Evolutionary conservation across 1,140 invertebrate species (phyloP).

Genomic region (Rhizoglyphus robini): DNA sequence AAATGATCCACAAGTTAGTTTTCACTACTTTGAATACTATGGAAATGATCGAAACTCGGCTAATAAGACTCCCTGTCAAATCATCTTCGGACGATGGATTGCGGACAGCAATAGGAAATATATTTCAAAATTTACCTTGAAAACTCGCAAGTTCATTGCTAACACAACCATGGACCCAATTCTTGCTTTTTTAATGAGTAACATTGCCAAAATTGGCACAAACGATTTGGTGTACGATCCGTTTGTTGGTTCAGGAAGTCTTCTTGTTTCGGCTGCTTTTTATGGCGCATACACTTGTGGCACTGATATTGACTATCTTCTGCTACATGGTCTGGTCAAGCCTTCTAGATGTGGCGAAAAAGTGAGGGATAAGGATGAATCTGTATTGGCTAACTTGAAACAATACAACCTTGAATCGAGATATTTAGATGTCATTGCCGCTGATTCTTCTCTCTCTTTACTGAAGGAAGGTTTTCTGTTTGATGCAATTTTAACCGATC

Average conservation of each 20-base stretch:
- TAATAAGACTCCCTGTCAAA: slow-evolving; percentile 51
- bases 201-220: slow-evolving; percentile 60
- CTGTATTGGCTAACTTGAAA: slow-evolving; percentile 62
- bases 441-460: slow-evolving; percentile 67
- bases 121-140: slow-evolving; percentile 63
- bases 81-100: slow-evolving; percentile 71
- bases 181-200: slow-evolving; percentile 80
- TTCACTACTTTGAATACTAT: slow-evolving; percentile 76
- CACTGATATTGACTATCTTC: slow-evolving; percentile 82
- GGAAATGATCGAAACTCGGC: slow-evolving; percentile 56
- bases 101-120: slow-evolving; percentile 57
- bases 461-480: slow-evolving; percentile 52
- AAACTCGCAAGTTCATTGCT: slow-evolving; percentile 82
- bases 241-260: slow-evolving; percentile 79
- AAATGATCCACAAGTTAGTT: slow-evolving; percentile 59
- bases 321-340: slow-evolving; percentile 59
- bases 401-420: slow-evolving; percentile 61
- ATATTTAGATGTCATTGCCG: slow-evolving; percentile 75
- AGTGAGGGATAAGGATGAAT: slow-evolving; percentile 63
- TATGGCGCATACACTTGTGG: slow-evolving; percentile 80
- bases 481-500: slow-evolving; percentile 84
- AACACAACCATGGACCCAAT: slow-evolving; percentile 95
- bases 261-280: slow-evolving; percentile 76
- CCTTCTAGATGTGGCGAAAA: slow-evolving; percentile 41
- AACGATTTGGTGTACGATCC: slow-evolving; percentile 75